Evolutionary conservation across 2,113 vertebrate genomes (phyloP), one percentile per base, ranked within the genome.

Genomic region (Notarius lentiginosus): DNA sequence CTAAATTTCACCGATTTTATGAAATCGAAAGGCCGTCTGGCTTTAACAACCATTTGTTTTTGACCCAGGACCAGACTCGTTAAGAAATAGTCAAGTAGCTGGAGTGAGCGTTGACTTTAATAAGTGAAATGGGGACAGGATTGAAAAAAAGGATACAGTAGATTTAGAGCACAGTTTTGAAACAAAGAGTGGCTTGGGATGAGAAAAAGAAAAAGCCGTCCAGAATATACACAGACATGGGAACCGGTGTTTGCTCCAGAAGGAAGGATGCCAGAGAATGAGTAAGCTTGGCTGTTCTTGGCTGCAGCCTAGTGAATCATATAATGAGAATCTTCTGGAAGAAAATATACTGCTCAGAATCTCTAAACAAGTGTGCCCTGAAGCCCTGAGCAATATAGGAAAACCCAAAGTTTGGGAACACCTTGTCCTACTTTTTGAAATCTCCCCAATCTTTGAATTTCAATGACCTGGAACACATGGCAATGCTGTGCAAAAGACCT

Each of bases 231-330:
- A 79, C 73, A 87, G 47, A 60, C 79, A 87, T 81, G 6, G 24
- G 79, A 56, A 65, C 7, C 7, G 53, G 51, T 63, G 56, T 75
- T 72, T 30, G 79, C 72, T 53, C 72, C 72, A 83, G 82, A 68
- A 55, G 82, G 55, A 76, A 84, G 56, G 75, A 41, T 84, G 76
- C 76, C 77, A 76, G 77, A 18, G 61, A 82, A 80, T 72, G 65
- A 68, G 53, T 80, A 86, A 73, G 77, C 60, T 68, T 80, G 84
- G 73, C 84, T 61, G 24, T 58, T 47, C 20, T 49, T 75, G 51
- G 49, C 24, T 2, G 47, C 56, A 77, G 72, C 73, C 49, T 51
- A 66, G 47, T 51, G 53, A 47, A 68, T 70, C 63, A 22, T 27
- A 81, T 86, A 86, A 60, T 58, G 34, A 81, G 75, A 49, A 56